These are phyloP conservation scores for Atrina japonica DNA, from an alignment of 2,888 invertebrate genomes.

Conservation along the genomic window DNA sequence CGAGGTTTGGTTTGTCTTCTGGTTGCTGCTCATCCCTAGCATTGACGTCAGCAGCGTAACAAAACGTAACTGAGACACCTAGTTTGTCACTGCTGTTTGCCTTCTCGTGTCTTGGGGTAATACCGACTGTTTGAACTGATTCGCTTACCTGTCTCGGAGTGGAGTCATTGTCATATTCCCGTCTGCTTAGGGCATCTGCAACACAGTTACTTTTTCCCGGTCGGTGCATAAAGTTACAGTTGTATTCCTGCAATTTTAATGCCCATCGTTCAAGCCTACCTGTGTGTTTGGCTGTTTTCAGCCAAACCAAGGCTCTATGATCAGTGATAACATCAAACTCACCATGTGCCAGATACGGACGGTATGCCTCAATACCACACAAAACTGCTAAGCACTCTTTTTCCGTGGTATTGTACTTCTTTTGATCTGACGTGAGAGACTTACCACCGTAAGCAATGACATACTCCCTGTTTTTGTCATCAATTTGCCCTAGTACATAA, in stretches of 20 bases:
- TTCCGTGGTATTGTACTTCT: constrained; percentile 39
- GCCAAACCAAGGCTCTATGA: constrained; percentile 42
- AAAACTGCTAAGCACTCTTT: constrained; percentile 44
- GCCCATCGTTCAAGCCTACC: too few species aligned
- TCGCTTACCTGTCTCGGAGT: constrained; percentile 1
- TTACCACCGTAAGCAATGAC: constrained; percentile 45
- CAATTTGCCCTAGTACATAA: constrained; percentile 48
- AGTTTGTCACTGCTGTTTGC: background rate
- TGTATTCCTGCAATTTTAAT: too few species aligned
- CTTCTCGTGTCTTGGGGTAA: background rate
- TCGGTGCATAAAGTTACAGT: constrained; percentile 34
- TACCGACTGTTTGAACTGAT: background rate
- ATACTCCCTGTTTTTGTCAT: constrained; percentile 34
- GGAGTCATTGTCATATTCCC: constrained; percentile 10
- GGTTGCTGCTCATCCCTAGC: background rate
- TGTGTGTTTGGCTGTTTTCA: too few species aligned
- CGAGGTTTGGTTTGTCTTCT: background rate
- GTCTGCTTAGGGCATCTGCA: constrained; percentile 12
- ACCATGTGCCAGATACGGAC: constrained; percentile 35
- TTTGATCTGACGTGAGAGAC: constrained; percentile 26
- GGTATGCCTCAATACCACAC: constrained; percentile 39
- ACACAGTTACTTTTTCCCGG: constrained; percentile 32
- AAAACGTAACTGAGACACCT: constrained; percentile 11
- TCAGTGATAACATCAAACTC: constrained; percentile 45
- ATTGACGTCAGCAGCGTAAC: background rate